Conservation (phyloP, 2,797 vertebrate genomes). For the Platalea minor region DNA sequence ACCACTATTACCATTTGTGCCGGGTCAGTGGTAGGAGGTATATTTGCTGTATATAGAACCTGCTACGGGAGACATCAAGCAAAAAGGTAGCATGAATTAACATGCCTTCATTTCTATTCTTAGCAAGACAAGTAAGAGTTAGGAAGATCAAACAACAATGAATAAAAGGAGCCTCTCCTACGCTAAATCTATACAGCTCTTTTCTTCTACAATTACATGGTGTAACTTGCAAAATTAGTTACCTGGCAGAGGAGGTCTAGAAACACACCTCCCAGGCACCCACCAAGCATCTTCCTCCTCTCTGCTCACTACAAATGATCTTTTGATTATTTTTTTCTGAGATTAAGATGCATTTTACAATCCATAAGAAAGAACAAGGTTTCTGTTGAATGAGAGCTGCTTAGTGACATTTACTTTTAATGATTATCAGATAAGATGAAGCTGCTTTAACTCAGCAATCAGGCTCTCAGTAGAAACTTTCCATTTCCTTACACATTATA, state of each 20-base stretch:
- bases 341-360: not conserved
- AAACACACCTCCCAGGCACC: not conserved
- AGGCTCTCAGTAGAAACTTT: not conserved
- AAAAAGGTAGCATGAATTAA: not conserved
- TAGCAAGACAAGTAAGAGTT: not conserved
- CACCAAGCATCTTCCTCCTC: not conserved
- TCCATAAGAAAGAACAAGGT: not conserved
- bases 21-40: not conserved
- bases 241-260: not conserved
- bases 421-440: not conserved
- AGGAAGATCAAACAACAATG: not conserved
- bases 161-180: not conserved
- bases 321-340: not conserved
- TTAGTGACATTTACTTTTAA: not conserved
- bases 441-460: not conserved
- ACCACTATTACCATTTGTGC: not conserved
- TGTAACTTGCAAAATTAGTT: not conserved
- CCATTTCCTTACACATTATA: not conserved
- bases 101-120: not conserved
- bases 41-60: not conserved
- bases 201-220: not conserved
- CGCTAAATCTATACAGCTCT: not conserved
- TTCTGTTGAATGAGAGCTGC: not conserved
- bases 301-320: not conserved
- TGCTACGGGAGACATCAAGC: accelerated